These are phyloP conservation scores for Microcebus jonahi DNA, from an alignment of 2,113 vertebrate genomes.

Conservation along the genomic window DNA sequence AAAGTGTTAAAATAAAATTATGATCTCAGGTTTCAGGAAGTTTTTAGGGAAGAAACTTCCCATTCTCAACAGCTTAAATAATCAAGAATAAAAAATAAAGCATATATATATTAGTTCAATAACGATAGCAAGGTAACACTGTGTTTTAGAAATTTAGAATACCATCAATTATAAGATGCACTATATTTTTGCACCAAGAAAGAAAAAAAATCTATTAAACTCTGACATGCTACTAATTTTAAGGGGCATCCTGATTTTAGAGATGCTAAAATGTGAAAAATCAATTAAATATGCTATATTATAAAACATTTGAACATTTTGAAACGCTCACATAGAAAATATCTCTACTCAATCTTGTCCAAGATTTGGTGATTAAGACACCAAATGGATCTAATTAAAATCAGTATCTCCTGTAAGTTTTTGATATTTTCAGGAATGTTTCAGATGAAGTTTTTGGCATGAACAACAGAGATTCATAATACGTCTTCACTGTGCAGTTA, in stretches of 20 bases:
- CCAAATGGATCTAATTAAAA: not conserved
- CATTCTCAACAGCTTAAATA: not conserved
- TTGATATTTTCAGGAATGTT: not conserved
- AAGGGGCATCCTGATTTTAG: not conserved
- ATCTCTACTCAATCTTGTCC: not conserved
- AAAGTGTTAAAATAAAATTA: not conserved
- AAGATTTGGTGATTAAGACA: not conserved
- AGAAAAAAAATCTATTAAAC: not conserved
- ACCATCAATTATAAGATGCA: not conserved
- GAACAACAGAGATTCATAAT: not conserved
- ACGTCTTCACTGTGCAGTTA: not conserved
- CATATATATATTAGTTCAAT: not conserved
- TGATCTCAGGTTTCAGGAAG: not conserved
- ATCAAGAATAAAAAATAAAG: constrained; percentile 17
- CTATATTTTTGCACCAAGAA: not conserved
- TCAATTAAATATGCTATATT: not conserved
- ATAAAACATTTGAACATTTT: not conserved
- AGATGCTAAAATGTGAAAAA: not conserved
- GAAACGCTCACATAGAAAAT: not conserved
- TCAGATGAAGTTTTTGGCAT: not conserved
- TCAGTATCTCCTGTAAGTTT: not conserved
- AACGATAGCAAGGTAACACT: not conserved
- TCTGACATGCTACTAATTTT: not conserved
- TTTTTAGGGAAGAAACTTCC: not conserved
- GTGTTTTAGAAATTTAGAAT: not conserved